These are phyloP conservation scores for Oophaga pumilio DNA, from an alignment of 2,113 vertebrate species.

Conservation along the genomic window DNA sequence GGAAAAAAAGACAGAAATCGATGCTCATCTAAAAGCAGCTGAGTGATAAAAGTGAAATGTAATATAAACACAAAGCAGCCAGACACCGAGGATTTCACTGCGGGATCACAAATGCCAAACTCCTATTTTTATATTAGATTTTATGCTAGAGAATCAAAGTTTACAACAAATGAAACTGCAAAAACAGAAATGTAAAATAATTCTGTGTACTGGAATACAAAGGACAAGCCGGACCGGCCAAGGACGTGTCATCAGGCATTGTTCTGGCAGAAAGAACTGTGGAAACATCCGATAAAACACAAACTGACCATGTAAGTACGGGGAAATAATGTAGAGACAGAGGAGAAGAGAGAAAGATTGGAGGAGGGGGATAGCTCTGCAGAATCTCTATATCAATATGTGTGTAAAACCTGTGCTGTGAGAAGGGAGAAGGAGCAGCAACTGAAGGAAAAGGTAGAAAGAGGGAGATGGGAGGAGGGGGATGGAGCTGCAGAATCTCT, in stretches of 20 bases:
- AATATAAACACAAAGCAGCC: conserved; percentile 12
- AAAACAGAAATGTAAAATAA: conserved; percentile 1
- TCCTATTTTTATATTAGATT: not conserved
- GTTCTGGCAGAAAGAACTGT: not conserved
- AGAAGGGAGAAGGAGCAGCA: not conserved
- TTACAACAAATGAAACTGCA: not conserved
- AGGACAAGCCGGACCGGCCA: not conserved
- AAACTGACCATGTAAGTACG: not conserved
- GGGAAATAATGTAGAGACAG: too few species aligned
- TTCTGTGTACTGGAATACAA: not conserved
- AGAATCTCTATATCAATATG: too few species aligned
- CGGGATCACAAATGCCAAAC: not conserved
- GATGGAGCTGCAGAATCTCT: too few species aligned
- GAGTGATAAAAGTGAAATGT: conserved; percentile 24
- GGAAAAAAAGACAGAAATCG: not conserved
- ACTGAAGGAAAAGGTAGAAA: not conserved
- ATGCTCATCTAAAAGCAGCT: not conserved
- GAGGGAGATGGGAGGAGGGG: not conserved
- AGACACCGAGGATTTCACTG: not conserved
- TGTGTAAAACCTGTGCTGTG: too few species aligned
- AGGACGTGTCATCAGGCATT: not conserved
- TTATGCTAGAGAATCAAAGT: not conserved
- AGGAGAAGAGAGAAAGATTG: too few species aligned
- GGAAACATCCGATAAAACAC: not conserved
- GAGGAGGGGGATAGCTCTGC: too few species aligned